Evolutionary conservation across 2,888 invertebrate genomes (phyloP), one percentile per base, ranked within the genome.

Genomic region (Hofmannophila pseudospretella): DNA sequence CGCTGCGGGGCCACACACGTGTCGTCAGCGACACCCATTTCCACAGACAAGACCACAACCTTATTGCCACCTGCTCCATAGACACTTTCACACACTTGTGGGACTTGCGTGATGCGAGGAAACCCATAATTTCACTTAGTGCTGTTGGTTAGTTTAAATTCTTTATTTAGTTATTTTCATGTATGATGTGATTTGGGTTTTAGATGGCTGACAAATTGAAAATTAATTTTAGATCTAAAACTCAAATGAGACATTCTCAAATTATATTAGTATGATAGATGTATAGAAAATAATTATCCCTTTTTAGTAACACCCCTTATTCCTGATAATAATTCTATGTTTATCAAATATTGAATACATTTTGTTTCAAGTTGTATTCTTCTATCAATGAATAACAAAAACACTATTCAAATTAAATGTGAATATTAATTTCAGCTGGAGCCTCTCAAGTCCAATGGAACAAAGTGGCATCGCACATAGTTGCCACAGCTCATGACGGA

Each of bases 371-470:
- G n/a, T n/a, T n/a, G n/a, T n/a, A n/a, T n/a, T n/a, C n/a, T n/a
- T n/a, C n/a, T n/a, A n/a, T n/a, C n/a, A n/a, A n/a, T n/a, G n/a
- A n/a, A n/a, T n/a, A n/a, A n/a, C n/a, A n/a, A n/a, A n/a, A n/a
- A n/a, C n/a, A n/a, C n/a, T 16, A 16, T 16, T 4, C 3, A 16
- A 1, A 16, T 4, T 16, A 34, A 27, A 8, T 14, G n/a, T n/a
- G n/a, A n/a, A 10, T 7, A 34, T 7, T 26, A 27, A 36, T 67
- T 71, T 11, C 51, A 93, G 95, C 95, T 61, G 95, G 96, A 53
- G 96, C 97, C 2, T 95, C 96, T 1, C 97, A 97, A 86, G 97
- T 98, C 1, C 93, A 96, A 58, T 98, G 98, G 94, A 97, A 97
- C 70, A 92, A 94, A 58, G 89, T 96, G 33, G 93, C 94, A 1